Evolutionary conservation across 2,113 vertebrate genomes (phyloP), one percentile per base, ranked within the genome.

Genomic region (Haemorhous mexicanus): DNA sequence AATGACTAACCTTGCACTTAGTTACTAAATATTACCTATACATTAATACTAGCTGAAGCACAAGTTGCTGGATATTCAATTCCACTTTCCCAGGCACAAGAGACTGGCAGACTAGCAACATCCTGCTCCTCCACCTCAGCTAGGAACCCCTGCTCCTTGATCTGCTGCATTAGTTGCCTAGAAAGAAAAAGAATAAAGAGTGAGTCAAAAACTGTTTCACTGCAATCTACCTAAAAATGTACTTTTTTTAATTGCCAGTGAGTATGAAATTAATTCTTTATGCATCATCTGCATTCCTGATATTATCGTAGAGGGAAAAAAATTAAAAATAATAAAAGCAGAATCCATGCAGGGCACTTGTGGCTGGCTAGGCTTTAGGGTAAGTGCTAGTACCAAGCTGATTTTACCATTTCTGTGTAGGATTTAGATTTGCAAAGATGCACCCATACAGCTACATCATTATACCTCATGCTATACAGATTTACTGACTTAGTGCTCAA

Each of bases 111-210:
- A n/a, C 98, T 95, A 46, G 97, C 87, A 46, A 93, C 27, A 24
- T 97, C 98, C 46, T 97, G 97, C 87, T 98, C 99, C 56, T 98
- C 99, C 21, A 59, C 97, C 43, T 98, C 97, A 13, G 97, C 62
- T 3, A 96, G 96, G 94, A 98, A 95, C 7, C 98, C 98, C 76
- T 95, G 98, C 67, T 97, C 97, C 92, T 96, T 97, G 88, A 99
- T 98, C 88, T 98, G 98, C 96, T 99, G 98, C 98, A 99, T 98
- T n/a, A 98, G 92, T 97, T 99, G 98, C 99, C 99, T 99, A 86
- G 33, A 58, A 72, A 50, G 21, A 17, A 41, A 69, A 15, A 11
- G 33, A 11, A 37, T 14, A 26, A 28, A 76, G 2, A 53, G 26
- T 9, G 22, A 37, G 33, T 94, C 12, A 93, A 16, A 69, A 76